Evolutionary conservation across 2,113 vertebrate genomes (phyloP).

Genomic region (Lates calcarifer): DNA sequence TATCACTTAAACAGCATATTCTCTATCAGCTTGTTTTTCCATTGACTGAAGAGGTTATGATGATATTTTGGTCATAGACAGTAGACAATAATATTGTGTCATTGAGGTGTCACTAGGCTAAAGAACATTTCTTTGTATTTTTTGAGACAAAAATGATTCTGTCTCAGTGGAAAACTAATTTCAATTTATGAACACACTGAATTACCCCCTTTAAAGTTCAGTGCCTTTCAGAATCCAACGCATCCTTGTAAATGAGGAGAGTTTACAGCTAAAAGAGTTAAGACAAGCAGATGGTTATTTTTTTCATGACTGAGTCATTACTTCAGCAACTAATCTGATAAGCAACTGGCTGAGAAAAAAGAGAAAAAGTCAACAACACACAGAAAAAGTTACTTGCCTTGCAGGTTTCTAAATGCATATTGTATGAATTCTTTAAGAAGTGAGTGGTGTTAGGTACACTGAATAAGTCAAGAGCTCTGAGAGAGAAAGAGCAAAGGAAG

Average conservation of each 20-base stretch:
- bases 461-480: slow-evolving; percentile 47
- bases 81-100: not conserved
- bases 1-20: too few species aligned
- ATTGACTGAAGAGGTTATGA: too few species aligned
- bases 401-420: slow-evolving; percentile 39
- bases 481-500: not conserved
- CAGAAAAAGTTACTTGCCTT: slow-evolving; percentile 11
- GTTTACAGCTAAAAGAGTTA: not conserved
- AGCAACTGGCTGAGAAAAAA: not conserved
- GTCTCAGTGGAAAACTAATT: not conserved
- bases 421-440: slow-evolving; percentile 50
- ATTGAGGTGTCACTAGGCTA: not conserved
- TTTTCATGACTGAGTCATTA: not conserved
- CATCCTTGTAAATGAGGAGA: not conserved
- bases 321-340: slow-evolving; percentile 4
- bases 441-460: slow-evolving; percentile 12
- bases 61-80: too few species aligned
- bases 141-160: too few species aligned
- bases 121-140: not conserved
- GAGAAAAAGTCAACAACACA: not conserved
- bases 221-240: not conserved
- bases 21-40: too few species aligned
- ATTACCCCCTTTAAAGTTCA: not conserved
- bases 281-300: slow-evolving; percentile 1
- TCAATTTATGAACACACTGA: not conserved